Evolutionary conservation across 2,888 invertebrate genomes (phyloP), one percentile per base, ranked within the genome.

Genomic region (Anthophora plumipes): DNA sequence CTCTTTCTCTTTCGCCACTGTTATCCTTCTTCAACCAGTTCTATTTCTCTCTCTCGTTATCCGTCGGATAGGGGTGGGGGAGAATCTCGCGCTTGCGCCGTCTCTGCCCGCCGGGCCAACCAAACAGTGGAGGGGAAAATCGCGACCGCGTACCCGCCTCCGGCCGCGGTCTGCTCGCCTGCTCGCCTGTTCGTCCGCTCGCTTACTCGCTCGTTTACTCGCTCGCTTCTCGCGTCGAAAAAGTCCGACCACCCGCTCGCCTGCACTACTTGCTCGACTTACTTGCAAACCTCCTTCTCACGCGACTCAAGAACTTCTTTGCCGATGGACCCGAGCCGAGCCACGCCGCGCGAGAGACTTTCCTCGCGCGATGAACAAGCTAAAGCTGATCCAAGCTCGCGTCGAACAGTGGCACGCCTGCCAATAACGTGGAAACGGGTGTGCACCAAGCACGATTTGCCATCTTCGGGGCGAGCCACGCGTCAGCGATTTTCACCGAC

Each of bases 131-230:
- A 74, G 80, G 84, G 82, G 83, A 83, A 75, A 59, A 73, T 76
- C 85, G 79, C 83, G 85, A 82, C 64, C 87, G 87, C 84, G 87
- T 87, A 85, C 82, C 85, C 86, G 83, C 86, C 89, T 87, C 82
- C 93, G 92, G 90, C 90, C 93, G 93, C 94, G 94, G 94, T 94
- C 94, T 94, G 94, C 94, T 94, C 94, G 94, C 94, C 83, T 86
- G 84, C 68, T 76, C 68, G 77, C 64, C 17, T 11, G 59, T 57
- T 76, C 69, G 94, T 94, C 94, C 94, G 94, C 94, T 94, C 94
- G 94, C 94, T 70, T 79, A 74, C 77, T 75, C 64, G 81, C 73
- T 50, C 48, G 68, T 72, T 69, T 70, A 31, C 75, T 69, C 74
- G 55, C 72, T 60, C 61, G 73, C 67, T 55, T 46, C 67, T 71